These are phyloP conservation scores for Archocentrus centrarchus DNA, from an alignment of 2,113 vertebrate species.

Conservation along the genomic window DNA sequence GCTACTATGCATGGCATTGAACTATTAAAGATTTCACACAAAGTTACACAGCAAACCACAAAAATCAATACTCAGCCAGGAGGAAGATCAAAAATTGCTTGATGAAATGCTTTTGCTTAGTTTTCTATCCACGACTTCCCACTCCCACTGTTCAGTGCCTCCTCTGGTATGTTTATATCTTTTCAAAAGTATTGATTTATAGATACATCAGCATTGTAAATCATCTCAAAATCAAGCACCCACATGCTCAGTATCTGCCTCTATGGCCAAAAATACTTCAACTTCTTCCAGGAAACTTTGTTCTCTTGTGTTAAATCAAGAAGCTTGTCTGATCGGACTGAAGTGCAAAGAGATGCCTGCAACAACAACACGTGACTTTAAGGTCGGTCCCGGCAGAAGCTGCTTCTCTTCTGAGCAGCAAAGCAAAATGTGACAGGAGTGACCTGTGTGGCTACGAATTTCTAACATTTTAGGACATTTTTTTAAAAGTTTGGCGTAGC, in stretches of 20 bases:
- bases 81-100: slow-evolving; percentile 59
- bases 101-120: slow-evolving; percentile 59
- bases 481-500: slow-evolving; percentile 64
- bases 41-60: slow-evolving; percentile 46
- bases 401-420: slow-evolving; percentile 8
- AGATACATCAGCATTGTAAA: slow-evolving; percentile 59
- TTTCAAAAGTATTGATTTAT: slow-evolving; percentile 74
- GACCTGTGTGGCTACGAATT: slow-evolving; percentile 50
- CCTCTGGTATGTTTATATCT: slow-evolving; percentile 67
- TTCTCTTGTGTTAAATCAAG: slow-evolving; percentile 70
- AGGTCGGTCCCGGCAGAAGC: slow-evolving; percentile 58
- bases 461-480: slow-evolving; percentile 40
- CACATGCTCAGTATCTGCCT: slow-evolving; percentile 40
- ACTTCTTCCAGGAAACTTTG: slow-evolving; percentile 54
- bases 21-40: slow-evolving; percentile 46
- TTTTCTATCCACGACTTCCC: slow-evolving; percentile 63
- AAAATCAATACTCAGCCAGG: slow-evolving; percentile 53
- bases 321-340: slow-evolving; percentile 49
- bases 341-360: slow-evolving; percentile 54
- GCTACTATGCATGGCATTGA: slow-evolving; percentile 33
- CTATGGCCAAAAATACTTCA: slow-evolving; percentile 60
- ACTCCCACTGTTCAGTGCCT: slow-evolving; percentile 61
- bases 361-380: slow-evolving; percentile 42
- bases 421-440: slow-evolving; percentile 42
- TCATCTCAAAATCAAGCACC: slow-evolving; percentile 64